These are phyloP conservation scores for Anolis sagrei DNA, from an alignment of 2,113 vertebrate species.

Conservation along the genomic window DNA sequence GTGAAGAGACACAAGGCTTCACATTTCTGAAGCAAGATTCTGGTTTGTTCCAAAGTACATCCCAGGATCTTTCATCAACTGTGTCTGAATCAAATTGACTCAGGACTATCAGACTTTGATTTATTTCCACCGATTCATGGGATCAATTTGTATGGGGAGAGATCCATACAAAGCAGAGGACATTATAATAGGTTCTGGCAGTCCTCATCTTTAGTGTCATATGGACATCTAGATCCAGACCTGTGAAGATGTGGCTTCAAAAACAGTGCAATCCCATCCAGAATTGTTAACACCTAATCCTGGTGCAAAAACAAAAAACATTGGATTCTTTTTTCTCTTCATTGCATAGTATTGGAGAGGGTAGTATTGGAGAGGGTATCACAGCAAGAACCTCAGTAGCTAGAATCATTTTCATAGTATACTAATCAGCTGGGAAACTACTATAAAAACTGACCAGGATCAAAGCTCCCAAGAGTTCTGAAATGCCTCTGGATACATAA, in stretches of 20 bases:
- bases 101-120: no score
- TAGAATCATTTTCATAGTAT: not conserved
- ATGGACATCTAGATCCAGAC: not conserved
- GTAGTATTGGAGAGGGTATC: not conserved
- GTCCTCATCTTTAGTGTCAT: not conserved
- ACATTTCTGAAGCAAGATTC: not conserved
- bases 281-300: not conserved
- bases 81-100: not conserved
- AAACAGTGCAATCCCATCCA: not conserved
- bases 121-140: not conserved
- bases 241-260: not conserved
- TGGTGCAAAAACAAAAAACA: not conserved
- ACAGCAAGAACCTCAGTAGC: not conserved
- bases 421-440: not conserved
- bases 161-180: not conserved
- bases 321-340: not conserved
- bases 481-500: not conserved
- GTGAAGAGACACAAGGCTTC: not conserved
- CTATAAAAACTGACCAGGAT: not conserved
- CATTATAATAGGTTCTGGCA: not conserved
- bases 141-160: not conserved
- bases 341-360: not conserved
- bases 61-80: not conserved
- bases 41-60: not conserved
- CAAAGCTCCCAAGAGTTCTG: not conserved